Conservation (phyloP, 2,113 vertebrate genomes). For the Sakesphorus luctuosus region DNA sequence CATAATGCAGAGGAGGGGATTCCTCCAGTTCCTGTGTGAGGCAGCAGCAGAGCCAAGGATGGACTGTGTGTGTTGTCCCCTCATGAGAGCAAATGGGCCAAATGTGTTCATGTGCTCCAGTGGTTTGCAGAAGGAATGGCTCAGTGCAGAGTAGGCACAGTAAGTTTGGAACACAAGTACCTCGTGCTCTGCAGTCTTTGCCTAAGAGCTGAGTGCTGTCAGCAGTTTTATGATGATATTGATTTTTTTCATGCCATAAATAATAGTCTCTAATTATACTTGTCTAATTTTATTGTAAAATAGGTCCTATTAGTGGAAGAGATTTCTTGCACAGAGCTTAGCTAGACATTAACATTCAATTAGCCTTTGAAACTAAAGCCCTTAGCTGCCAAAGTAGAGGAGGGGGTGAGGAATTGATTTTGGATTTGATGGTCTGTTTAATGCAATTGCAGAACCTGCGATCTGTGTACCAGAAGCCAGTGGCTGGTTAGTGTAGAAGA, state of each 20-base stretch:
- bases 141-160: neutral
- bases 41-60: neutral
- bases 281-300: constrained; percentile 61
- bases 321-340: constrained; percentile 46
- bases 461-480: neutral
- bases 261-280: constrained; percentile 60
- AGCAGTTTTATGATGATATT: constrained; percentile 39
- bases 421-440: neutral
- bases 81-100: neutral
- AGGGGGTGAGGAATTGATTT: neutral
- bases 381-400: neutral
- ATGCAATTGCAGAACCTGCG: neutral
- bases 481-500: neutral
- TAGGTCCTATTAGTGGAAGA: constrained; percentile 15
- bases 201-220: constrained; percentile 20
- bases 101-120: neutral
- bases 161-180: neutral
- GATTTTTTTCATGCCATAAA: constrained; percentile 55
- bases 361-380: constrained; percentile 49
- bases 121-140: neutral
- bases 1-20: neutral
- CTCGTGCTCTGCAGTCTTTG: neutral
- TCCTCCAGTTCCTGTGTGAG: neutral
- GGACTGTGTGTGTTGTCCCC: neutral
- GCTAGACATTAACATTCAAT: constrained; percentile 42